phyloP scores from a whole-genome alignment of 2,797 vertebrate genomes.

The Oophaga sylvatica region DNA sequence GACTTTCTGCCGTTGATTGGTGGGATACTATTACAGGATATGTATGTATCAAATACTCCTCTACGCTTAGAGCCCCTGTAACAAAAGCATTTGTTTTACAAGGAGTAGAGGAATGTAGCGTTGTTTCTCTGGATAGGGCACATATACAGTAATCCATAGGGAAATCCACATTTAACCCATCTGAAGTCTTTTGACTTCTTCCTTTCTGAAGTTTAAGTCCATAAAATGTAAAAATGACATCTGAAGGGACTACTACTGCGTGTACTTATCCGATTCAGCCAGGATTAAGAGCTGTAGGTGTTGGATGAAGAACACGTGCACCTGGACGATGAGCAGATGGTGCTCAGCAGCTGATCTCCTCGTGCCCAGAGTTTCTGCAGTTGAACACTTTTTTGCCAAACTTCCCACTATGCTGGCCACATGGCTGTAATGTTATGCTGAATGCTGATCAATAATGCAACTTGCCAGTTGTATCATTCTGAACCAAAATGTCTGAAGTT shows the following conservation, averaged over 20 bases:
- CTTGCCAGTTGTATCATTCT: too few relatives aligned
- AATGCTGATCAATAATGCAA: too few relatives aligned
- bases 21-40: slow-evolving; percentile 41
- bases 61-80: background rate
- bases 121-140: background rate
- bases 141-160: background rate
- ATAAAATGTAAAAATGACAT: background rate
- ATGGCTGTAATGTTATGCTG: background rate
- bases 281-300: background rate
- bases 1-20: background rate
- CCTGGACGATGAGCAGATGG: slow-evolving; percentile 13
- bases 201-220: background rate
- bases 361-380: background rate
- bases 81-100: slow-evolving; percentile 25
- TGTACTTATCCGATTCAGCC: background rate
- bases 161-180: background rate
- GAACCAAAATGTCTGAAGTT: too few relatives aligned
- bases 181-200: background rate
- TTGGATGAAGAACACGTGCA: background rate
- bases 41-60: slow-evolving; percentile 22
- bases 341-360: background rate
- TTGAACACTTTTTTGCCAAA: background rate
- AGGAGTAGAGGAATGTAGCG: background rate
- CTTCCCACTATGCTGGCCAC: background rate
- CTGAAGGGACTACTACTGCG: background rate